These are phyloP conservation scores for Phalloptychus januarius DNA, from an alignment of 2,797 vertebrate species.

Conservation along the genomic window DNA sequence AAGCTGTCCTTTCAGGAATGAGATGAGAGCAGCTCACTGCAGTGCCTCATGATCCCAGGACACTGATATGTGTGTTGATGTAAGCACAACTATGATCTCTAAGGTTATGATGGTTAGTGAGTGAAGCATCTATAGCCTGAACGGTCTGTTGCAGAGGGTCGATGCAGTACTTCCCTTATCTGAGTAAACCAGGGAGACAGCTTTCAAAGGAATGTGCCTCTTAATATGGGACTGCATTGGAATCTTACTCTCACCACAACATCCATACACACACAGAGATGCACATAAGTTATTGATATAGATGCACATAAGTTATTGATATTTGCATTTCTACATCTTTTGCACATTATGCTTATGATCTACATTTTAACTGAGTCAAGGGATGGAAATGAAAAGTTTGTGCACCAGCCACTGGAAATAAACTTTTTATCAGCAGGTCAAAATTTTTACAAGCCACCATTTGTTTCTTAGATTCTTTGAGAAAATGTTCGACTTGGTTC, in stretches of 20 bases:
- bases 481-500: background rate
- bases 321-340: conserved; percentile 26
- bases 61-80: conserved; percentile 64
- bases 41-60: conserved; percentile 68
- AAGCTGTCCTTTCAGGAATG: conserved; percentile 31
- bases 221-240: conserved; percentile 40
- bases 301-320: conserved; percentile 5
- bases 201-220: conserved; percentile 39
- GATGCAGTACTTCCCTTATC: conserved; percentile 32
- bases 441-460: background rate
- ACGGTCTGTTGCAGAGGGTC: conserved; percentile 21
- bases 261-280: conserved; percentile 20
- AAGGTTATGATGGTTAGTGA: conserved; percentile 47
- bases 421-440: background rate
- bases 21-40: conserved; percentile 50
- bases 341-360: conserved; percentile 4
- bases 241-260: conserved; percentile 6
- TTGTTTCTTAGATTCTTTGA: background rate
- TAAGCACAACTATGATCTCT: conserved; percentile 67
- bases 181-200: conserved; percentile 21
- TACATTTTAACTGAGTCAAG: background rate
- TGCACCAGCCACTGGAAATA: background rate
- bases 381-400: background rate
- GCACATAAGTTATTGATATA: conserved; percentile 10
- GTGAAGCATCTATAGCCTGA: conserved; percentile 28